Evolutionary conservation across 2,797 vertebrate genomes (phyloP).

Genomic region (Octomys mimax): DNA sequence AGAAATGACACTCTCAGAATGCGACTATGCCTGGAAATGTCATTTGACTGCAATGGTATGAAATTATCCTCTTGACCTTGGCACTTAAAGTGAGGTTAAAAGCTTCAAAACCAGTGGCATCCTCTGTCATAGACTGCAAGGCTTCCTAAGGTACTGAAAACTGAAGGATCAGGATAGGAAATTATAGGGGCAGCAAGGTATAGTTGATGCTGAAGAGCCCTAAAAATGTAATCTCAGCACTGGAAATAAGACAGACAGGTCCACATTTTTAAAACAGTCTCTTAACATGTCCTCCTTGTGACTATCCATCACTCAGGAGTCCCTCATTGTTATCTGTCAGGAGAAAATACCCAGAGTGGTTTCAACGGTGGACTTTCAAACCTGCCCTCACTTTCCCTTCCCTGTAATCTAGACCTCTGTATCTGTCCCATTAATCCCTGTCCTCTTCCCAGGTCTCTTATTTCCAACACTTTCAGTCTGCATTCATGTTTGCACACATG

Average conservation of each 20-base stretch:
- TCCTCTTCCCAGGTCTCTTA: neutral
- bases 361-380: neutral
- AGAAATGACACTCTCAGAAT: slow-evolving; percentile 55
- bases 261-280: slow-evolving; percentile 42
- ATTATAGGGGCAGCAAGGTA: slow-evolving; percentile 28
- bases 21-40: slow-evolving; percentile 34
- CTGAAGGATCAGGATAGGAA: slow-evolving; percentile 61
- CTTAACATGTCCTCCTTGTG: neutral
- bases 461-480: neutral
- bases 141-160: slow-evolving; percentile 46
- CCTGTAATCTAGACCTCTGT: neutral
- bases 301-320: neutral
- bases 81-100: slow-evolving; percentile 61
- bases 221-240: slow-evolving; percentile 71
- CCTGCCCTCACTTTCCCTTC: neutral
- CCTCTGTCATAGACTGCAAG: slow-evolving; percentile 65
- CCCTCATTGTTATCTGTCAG: neutral
- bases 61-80: slow-evolving; percentile 58
- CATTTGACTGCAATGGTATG: slow-evolving; percentile 45
- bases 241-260: slow-evolving; percentile 20
- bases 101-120: slow-evolving; percentile 32
- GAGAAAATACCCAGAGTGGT: neutral
- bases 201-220: neutral
- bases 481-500: neutral
- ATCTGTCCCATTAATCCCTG: neutral